These are phyloP conservation scores for Tenthredo livida DNA, from an alignment of 2,888 invertebrate genomes.

Conservation along the genomic window DNA sequence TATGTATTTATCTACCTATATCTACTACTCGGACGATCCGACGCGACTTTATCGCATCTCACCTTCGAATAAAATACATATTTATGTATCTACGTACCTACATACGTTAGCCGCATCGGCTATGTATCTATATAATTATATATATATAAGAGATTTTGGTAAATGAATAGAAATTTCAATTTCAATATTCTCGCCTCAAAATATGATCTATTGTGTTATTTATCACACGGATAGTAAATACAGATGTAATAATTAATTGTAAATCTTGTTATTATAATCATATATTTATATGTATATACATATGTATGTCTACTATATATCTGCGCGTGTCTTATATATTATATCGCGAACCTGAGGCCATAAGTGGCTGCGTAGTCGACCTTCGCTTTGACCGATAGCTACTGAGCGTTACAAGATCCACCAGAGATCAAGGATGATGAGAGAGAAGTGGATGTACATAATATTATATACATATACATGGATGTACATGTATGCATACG, in stretches of 20 bases:
- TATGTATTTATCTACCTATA: neutral
- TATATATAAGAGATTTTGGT: neutral
- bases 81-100: neutral
- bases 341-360: slow-evolving; percentile 15
- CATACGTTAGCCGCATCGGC: neutral
- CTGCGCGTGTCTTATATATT: neutral
- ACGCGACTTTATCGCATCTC: slow-evolving; percentile 30
- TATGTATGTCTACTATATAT: neutral
- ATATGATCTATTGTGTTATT: too few species aligned
- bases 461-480: too few species aligned
- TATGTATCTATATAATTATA: neutral
- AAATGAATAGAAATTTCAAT: neutral
- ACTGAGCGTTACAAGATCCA: neutral
- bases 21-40: neutral
- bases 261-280: neutral
- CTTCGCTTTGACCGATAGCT: slow-evolving; percentile 52
- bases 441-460: neutral
- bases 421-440: slow-evolving; percentile 38
- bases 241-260: neutral
- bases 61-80: slow-evolving; percentile 29
- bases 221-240: too few species aligned
- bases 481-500: neutral
- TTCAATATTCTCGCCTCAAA: too few species aligned
- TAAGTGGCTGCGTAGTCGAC: slow-evolving; percentile 38
- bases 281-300: neutral